Evolutionary conservation across 2,797 vertebrate genomes (phyloP), one percentile per base, ranked within the genome.

Genomic region (Salarias fasciatus): DNA sequence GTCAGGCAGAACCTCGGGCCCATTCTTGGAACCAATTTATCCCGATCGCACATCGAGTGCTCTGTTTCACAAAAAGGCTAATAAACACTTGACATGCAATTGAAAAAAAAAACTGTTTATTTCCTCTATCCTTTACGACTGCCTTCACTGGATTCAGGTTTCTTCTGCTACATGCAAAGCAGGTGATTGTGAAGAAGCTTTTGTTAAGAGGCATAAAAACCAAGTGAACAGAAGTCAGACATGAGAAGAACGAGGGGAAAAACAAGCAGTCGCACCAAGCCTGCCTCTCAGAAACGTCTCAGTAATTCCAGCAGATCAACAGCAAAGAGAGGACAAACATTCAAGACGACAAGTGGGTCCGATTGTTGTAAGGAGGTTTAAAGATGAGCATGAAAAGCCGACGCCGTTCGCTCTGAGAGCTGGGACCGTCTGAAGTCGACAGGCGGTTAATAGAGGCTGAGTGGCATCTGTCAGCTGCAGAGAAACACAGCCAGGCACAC

Each of bases 21-120:
- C 8, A 7, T 0, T 13, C 44, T 50, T 12, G 47, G 11, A 51
- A 6, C 47, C 52, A 29, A 61, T 48, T 74, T 38, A 71, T 65
- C 35, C 7, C 51, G 28, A n/a, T 11, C 43, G 11, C 74, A 53
- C 28, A 41, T n/a, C 4, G 37, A 67, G 47, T 53, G 63, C 63
- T 74, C 74, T 45, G 42, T 71, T 77, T 59, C 61, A 24, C 56
- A 41, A 69, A n/a, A 65, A 77, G 60, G 71, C 67, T 75, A 81
- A 71, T 72, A 77, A 68, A 41, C 43, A 49, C 63, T 72, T 75
- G 37, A 38, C 52, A 45, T 10, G 53, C 36, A 38, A 3, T 3
- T 24, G 18, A 24, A 24, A 24, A 24, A 35, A 35, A 6, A 35
- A 6, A 6, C 6, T 6, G 5, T 35, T 35, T 35, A 8, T 47